Evolutionary conservation across 2,113 vertebrate genomes (phyloP).

Genomic region (Ciconia maguari): DNA sequence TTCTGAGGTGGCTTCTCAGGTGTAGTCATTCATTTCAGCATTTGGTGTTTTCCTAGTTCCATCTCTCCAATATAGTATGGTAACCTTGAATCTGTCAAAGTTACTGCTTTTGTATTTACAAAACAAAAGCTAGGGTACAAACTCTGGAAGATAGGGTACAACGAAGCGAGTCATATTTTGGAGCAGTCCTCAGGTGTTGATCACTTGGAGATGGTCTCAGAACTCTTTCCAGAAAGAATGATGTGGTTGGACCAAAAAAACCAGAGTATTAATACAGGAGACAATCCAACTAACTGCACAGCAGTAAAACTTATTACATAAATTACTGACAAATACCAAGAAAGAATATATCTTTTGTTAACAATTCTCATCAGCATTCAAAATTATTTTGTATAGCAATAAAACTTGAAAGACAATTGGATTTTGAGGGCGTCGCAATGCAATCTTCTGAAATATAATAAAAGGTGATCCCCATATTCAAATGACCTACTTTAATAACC

Average conservation of each 20-base stretch:
- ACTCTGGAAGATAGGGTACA: neutral
- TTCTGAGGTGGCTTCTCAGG: neutral
- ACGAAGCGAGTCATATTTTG: fast-evolving
- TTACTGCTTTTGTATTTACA: neutral
- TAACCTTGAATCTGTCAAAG: neutral
- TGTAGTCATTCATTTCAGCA: neutral
- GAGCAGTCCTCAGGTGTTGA: neutral
- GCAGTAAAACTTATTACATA: neutral
- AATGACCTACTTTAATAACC: neutral
- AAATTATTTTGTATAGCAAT: neutral
- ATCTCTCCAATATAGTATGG: neutral
- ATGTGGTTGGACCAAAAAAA: neutral
- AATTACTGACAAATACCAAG: neutral
- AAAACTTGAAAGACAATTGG: neutral
- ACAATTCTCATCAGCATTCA: neutral
- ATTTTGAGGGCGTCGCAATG: neutral
- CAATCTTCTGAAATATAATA: neutral
- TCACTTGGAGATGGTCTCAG: neutral
- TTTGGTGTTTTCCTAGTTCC: neutral
- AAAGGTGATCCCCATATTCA: neutral
- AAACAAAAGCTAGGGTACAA: neutral
- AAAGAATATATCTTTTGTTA: neutral
- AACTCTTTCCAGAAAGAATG: neutral
- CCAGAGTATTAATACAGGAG: neutral
- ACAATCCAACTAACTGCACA: neutral